These are phyloP conservation scores for Heliconius cydno DNA, from an alignment of 2,888 invertebrate species.

Conservation along the genomic window DNA sequence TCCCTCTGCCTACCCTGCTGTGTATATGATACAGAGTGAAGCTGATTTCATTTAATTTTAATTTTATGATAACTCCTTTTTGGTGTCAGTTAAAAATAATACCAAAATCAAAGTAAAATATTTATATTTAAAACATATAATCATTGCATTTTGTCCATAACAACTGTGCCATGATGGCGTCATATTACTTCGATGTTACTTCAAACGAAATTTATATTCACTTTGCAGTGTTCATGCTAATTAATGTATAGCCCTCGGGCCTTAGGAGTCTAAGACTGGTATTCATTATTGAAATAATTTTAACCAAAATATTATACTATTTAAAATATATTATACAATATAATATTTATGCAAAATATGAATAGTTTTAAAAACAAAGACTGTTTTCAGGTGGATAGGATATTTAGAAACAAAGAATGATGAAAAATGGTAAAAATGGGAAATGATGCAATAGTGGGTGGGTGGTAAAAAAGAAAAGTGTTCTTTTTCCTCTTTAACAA, in stretches of 20 bases:
- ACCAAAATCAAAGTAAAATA: background rate
- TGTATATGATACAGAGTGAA: too few relatives aligned
- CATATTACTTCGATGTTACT: background rate
- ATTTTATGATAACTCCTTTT: background rate
- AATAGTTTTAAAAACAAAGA: too few relatives aligned
- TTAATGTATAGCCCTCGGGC: conserved; percentile 10
- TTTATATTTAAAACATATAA: background rate
- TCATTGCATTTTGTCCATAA: background rate
- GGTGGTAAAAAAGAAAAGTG: too few relatives aligned
- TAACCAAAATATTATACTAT: background rate
- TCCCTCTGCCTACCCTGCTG: too few relatives aligned
- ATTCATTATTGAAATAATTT: conserved; percentile 8
- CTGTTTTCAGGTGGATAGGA: too few relatives aligned
- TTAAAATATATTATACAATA: background rate
- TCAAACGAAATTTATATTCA: conserved; percentile 19
- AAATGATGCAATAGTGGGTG: too few relatives aligned
- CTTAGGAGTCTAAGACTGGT: background rate
- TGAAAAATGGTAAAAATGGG: too few relatives aligned
- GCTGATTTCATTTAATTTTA: too few relatives aligned
- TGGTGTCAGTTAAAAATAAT: background rate
- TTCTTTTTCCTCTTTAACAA: too few relatives aligned
- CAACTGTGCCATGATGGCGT: background rate
- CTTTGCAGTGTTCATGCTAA: conserved; percentile 13
- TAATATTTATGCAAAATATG: background rate
- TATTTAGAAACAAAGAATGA: too few relatives aligned